A percentile compares a stretch with the other conserved stretches of the same genome.
These are phyloP conservation scores for Heliothis peltigera DNA, from an alignment of 2,888 invertebrate genomes.

Conservation along the genomic window DNA sequence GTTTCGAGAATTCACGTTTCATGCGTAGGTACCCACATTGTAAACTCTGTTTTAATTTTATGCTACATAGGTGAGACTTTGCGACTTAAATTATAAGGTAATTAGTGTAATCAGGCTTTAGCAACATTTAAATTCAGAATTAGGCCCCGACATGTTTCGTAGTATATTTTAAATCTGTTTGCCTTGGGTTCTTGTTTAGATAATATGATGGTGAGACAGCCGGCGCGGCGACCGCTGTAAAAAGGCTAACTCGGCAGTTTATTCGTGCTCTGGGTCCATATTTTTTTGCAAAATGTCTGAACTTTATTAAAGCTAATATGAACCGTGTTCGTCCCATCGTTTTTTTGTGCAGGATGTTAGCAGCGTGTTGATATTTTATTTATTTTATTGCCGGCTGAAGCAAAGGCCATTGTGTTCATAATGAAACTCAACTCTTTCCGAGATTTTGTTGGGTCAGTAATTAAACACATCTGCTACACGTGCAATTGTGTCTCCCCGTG, in stretches of 20 bases:
- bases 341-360: constrained; percentile 78
- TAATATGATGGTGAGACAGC: constrained; percentile 73
- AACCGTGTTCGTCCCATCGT: constrained; percentile 77
- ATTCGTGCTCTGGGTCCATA: constrained; percentile 76
- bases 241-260: constrained; percentile 82
- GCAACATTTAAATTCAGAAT: constrained; percentile 76
- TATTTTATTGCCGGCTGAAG: constrained; percentile 79
- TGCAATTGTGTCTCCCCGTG: constrained; percentile 76
- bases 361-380: constrained; percentile 87
- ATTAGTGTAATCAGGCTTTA: constrained; percentile 44
- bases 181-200: constrained; percentile 75
- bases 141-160: constrained; percentile 80
- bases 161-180: constrained; percentile 75
- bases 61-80: constrained; percentile 55
- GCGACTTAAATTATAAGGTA: constrained; percentile 69
- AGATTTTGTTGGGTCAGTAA: constrained; percentile 86
- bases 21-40: constrained; percentile 46
- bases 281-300: constrained; percentile 80
- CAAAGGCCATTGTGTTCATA: constrained; percentile 78
- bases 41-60: constrained; percentile 65
- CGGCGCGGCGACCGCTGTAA: constrained; percentile 68
- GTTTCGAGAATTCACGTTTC: constrained; percentile 67
- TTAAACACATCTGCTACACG: constrained; percentile 87
- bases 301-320: constrained; percentile 85
- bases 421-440: constrained; percentile 83